Percentiles rank a stretch among this genome's conserved stretches.
These are phyloP conservation scores for Amiota mariae DNA, from an alignment of 2,888 invertebrate genomes.

Conservation along the genomic window DNA sequence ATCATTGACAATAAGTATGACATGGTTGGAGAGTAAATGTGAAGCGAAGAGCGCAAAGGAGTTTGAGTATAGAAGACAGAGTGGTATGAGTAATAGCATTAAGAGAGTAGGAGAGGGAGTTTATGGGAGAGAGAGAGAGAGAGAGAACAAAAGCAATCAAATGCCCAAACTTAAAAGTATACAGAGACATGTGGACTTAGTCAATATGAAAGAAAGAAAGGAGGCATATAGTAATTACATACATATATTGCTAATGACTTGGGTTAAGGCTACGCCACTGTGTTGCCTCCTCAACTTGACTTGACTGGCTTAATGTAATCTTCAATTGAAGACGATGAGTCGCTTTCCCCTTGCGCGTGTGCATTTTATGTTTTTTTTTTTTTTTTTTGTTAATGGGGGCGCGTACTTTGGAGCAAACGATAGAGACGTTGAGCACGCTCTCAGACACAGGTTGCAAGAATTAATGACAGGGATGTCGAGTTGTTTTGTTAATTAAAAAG, in stretches of 20 bases:
- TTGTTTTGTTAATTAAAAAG: constrained; percentile 21
- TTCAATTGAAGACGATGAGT: constrained; percentile 16
- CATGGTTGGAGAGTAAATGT: constrained; percentile 50
- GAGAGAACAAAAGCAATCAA: background rate
- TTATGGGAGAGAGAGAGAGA: constrained; percentile 19
- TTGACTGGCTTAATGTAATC: constrained; percentile 7
- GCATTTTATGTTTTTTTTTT: background rate
- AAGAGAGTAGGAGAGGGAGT: constrained; percentile 28
- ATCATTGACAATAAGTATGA: constrained; percentile 73
- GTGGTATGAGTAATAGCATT: constrained; percentile 44
- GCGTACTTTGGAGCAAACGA: constrained; percentile 15
- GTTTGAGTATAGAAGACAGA: constrained; percentile 60
- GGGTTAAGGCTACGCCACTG: constrained; percentile 11
- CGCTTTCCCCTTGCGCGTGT: constrained; percentile 16
- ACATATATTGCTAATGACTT: background rate
- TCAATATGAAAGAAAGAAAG: background rate
- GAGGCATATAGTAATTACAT: background rate
- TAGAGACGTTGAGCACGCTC: constrained; percentile 19
- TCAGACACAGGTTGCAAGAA: constrained; percentile 16
- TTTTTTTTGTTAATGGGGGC: constrained; percentile 4
- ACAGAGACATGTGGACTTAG: background rate
- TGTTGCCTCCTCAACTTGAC: no score
- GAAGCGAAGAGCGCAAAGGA: constrained; percentile 21
- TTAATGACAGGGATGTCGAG: constrained; percentile 13
- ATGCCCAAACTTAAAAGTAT: background rate